Evolutionary conservation across 2,888 invertebrate genomes (phyloP).

Genomic region (Ctenicera cuprea): DNA sequence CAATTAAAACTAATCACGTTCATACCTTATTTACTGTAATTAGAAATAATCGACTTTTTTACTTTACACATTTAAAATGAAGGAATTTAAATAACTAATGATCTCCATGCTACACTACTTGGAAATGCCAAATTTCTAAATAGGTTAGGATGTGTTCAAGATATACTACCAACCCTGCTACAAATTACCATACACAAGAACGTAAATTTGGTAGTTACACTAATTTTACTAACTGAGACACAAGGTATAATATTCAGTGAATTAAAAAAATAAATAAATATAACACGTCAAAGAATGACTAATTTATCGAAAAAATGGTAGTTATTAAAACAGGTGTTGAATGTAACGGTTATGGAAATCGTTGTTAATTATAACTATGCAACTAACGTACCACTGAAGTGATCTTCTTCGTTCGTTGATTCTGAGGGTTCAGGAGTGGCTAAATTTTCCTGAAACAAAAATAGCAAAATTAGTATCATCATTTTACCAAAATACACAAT

Average conservation of each 20-base stretch:
- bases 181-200: constrained; percentile 47
- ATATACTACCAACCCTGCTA: constrained; percentile 65
- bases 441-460: constrained; percentile 82
- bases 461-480: constrained; percentile 31
- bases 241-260: constrained; percentile 51
- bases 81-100: background rate
- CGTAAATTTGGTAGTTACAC: constrained; percentile 58
- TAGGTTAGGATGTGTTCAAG: background rate
- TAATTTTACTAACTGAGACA: constrained; percentile 54
- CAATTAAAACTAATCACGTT: too few species aligned
- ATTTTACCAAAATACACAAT: constrained; percentile 4
- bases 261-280: constrained; percentile 39
- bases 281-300: constrained; percentile 35
- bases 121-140: constrained; percentile 1
- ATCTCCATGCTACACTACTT: constrained; percentile 14
- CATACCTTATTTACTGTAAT: too few species aligned
- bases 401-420: constrained; percentile 80
- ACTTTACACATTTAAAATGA: background rate
- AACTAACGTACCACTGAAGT: constrained; percentile 79
- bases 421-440: constrained; percentile 81
- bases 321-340: constrained; percentile 52
- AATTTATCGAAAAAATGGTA: constrained; percentile 40
- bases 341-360: constrained; percentile 51
- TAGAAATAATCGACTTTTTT: too few species aligned
- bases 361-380: constrained; percentile 48